A percentile compares a stretch with the other conserved stretches of the same genome.
Conservation (phyloP, 2,113 vertebrate genomes). For the Pomatorhinus ruficollis region DNA sequence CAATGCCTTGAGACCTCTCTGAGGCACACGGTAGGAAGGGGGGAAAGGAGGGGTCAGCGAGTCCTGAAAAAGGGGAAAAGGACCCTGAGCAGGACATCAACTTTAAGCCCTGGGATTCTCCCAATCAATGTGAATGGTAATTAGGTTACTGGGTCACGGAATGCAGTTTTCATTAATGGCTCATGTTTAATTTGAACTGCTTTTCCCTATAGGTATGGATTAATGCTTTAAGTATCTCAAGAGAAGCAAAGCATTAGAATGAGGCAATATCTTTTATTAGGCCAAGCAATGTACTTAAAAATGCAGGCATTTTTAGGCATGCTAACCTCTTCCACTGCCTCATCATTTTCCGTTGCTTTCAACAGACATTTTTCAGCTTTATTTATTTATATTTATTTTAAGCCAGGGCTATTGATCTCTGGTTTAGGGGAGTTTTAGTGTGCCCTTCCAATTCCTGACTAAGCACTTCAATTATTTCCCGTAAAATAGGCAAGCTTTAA, state of each 20-base stretch:
- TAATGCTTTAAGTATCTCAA: constrained; percentile 34
- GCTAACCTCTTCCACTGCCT: not conserved
- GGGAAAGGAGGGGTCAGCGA: not conserved
- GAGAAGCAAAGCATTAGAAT: constrained; percentile 33
- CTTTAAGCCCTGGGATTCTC: not conserved
- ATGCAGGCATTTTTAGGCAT: not conserved
- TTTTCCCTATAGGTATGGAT: constrained; percentile 47
- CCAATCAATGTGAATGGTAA: constrained; percentile 12
- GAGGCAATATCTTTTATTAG: constrained; percentile 27
- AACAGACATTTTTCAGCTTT: not conserved
- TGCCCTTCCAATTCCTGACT: constrained; percentile 1
- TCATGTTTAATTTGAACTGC: constrained; percentile 54
- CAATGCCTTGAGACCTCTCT: not conserved
- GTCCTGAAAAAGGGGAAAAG: not conserved
- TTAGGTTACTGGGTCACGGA: constrained; percentile 55
- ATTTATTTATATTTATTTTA: constrained; percentile 7
- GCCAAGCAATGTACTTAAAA: not conserved
- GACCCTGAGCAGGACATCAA: not conserved
- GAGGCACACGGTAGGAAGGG: not conserved
- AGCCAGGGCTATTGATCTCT: constrained; percentile 1
- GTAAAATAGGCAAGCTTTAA: not conserved
- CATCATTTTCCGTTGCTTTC: not conserved
- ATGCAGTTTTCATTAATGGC: constrained; percentile 49
- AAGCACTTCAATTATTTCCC: constrained; percentile 25
- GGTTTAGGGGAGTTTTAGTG: not conserved